A percentile compares a stretch with the other conserved stretches of the same genome.
phyloP scores from a whole-genome alignment of 2,113 vertebrate genomes.

The Hippocampus zosterae region DNA sequence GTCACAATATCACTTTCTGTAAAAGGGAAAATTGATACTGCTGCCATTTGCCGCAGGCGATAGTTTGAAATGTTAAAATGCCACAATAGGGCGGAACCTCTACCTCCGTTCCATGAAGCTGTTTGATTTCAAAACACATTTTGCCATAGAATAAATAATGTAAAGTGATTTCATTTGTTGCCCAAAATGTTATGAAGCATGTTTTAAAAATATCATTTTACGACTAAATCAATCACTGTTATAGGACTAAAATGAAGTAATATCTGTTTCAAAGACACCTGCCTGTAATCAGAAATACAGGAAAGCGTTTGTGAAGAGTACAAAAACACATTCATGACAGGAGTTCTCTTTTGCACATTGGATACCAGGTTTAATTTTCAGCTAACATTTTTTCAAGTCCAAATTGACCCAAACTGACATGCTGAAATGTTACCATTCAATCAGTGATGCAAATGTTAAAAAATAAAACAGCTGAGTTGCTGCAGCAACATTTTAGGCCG shows the following conservation, averaged over 20 bases:
- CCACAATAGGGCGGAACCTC: constrained; percentile 38
- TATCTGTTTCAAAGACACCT: no score
- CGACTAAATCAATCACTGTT: not conserved
- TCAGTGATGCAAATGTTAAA: constrained; percentile 45
- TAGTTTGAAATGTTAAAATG: constrained; percentile 59
- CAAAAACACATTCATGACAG: no score
- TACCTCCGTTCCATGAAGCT: not conserved
- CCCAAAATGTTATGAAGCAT: not conserved
- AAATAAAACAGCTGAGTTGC: not conserved
- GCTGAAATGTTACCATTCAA: not conserved
- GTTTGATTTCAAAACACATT: not conserved
- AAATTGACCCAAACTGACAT: not conserved
- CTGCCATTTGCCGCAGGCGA: constrained; percentile 61
- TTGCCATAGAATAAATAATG: not conserved
- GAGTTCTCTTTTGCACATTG: no score
- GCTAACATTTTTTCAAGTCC: no score
- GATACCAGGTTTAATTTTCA: not conserved
- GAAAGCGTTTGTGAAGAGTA: no score
- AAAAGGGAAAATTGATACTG: constrained; percentile 81
- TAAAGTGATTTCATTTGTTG: not conserved
- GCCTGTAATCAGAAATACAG: no score
- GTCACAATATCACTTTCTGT: constrained; percentile 80
- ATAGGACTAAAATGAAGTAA: not conserved
- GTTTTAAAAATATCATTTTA: not conserved
- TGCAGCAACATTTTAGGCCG: constrained; percentile 25